Conservation (phyloP, 35 echinoderm and acorn worm species). For the Eucidaris tribuloides region DNA sequence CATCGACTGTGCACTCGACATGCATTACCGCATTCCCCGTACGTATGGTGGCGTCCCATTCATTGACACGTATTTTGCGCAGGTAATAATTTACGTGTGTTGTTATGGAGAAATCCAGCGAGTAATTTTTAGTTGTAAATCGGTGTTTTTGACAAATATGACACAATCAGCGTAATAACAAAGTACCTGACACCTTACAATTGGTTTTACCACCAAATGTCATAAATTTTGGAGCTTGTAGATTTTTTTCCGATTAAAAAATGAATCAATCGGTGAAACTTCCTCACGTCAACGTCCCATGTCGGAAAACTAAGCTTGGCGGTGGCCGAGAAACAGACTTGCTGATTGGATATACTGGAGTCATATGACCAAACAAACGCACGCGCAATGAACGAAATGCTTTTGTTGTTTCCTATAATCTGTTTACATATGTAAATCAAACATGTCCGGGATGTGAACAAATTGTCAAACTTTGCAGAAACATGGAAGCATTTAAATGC, state of each 20-base stretch:
- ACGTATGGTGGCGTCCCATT: conserved; percentile 10
- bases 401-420: conserved; percentile 24
- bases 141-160: too few species aligned
- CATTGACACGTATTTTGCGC: not conserved
- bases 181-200: not conserved
- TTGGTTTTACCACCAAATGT: not conserved
- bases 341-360: conserved; percentile 33
- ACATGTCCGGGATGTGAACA: conserved; percentile 18
- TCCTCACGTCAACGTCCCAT: not conserved
- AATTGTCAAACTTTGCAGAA: too few species aligned
- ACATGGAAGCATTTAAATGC: too few species aligned
- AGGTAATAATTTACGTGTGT: not conserved
- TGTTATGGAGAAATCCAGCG: not conserved
- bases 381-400: not conserved
- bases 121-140: too few species aligned
- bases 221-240: not conserved
- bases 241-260: not conserved
- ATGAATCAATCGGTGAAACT: conserved; percentile 15
- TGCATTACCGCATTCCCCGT: not conserved
- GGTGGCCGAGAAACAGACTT: conserved; percentile 24
- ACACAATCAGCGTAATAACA: not conserved
- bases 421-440: conserved; percentile 71
- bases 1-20: not conserved
- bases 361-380: conserved; percentile 35
- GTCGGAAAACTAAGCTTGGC: conserved; percentile 55